These are phyloP conservation scores for Propithecus perrieri DNA, from an alignment of 2,797 vertebrate genomes.

Conservation along the genomic window DNA sequence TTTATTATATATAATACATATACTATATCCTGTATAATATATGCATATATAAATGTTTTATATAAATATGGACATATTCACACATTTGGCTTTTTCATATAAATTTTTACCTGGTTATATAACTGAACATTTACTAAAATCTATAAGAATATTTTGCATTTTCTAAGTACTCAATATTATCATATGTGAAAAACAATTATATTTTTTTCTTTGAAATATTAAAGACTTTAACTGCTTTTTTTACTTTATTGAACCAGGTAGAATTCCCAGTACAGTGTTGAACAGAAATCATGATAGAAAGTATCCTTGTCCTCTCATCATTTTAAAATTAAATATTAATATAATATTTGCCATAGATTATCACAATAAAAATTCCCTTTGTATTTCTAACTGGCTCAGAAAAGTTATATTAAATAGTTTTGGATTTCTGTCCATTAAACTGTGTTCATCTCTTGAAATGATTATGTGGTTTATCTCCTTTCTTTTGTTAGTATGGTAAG, in stretches of 20 bases:
- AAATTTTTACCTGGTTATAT: background rate
- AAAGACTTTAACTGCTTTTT: background rate
- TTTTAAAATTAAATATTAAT: background rate
- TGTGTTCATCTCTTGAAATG: background rate
- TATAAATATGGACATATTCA: background rate
- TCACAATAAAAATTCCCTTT: background rate
- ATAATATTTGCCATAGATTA: background rate
- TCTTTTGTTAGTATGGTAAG: background rate
- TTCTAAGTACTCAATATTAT: background rate
- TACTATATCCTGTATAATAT: background rate
- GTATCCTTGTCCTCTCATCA: background rate
- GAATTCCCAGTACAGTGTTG: background rate
- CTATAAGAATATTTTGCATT: background rate
- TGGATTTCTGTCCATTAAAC: background rate
- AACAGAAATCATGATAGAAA: background rate
- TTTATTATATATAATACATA: background rate
- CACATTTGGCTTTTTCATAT: background rate
- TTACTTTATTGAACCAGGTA: background rate
- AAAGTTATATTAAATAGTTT: background rate
- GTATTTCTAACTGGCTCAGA: background rate
- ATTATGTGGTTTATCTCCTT: background rate
- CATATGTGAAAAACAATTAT: background rate
- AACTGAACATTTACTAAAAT: background rate
- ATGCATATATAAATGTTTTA: background rate
- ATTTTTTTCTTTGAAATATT: background rate